Conservation (phyloP, 2,888 invertebrate genomes). For the Drosophila seclusa region DNA sequence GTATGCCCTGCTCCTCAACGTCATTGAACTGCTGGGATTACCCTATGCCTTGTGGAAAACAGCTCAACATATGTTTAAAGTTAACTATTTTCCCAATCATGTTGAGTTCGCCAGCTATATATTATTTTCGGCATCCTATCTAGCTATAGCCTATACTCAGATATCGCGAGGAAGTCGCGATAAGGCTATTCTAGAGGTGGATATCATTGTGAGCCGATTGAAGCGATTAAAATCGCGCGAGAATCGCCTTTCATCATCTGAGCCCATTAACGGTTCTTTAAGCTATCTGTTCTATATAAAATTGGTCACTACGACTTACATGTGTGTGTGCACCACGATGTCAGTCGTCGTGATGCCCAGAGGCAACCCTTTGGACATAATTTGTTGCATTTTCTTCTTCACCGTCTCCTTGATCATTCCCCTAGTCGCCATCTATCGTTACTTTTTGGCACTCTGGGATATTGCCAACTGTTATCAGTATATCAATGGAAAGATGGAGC, state of each 20-base stretch:
- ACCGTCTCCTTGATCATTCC: conserved; percentile 34
- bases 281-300: conserved; percentile 22
- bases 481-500: conserved; percentile 37
- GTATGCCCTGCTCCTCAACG: conserved; percentile 36
- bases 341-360: conserved; percentile 6
- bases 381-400: conserved; percentile 12
- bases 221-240: background rate
- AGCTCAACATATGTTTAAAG: background rate
- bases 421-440: conserved; percentile 38
- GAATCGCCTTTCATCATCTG: no score
- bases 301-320: background rate
- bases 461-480: conserved; percentile 42
- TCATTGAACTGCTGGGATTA: conserved; percentile 11
- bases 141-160: conserved; percentile 35
- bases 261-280: background rate
- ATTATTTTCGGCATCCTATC: conserved; percentile 34
- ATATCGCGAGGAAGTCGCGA: conserved; percentile 49
- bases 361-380: background rate
- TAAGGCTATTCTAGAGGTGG: conserved; percentile 34
- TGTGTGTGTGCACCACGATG: background rate
- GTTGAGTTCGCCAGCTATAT: conserved; percentile 28
- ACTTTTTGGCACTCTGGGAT: conserved; percentile 59
- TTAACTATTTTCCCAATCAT: conserved; percentile 20
- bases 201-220: conserved; percentile 15
- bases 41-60: conserved; percentile 25